A percentile compares a stretch with the other conserved stretches of the same genome.
Conservation (phyloP, 2,888 invertebrate genomes). For the Dicyrtomina minuta region DNA sequence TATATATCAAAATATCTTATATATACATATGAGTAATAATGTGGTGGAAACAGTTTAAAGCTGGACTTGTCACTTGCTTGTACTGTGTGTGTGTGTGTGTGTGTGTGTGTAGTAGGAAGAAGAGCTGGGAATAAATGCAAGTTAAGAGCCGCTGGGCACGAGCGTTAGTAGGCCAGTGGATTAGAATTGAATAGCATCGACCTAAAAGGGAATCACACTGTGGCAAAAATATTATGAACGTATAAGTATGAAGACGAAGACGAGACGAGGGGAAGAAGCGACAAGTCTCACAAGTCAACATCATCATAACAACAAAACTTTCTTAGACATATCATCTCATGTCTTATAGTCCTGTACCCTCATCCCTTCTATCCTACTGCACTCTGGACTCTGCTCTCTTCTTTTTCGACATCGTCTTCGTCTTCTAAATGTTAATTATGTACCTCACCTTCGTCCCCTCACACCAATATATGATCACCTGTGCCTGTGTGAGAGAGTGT, state of each 20-base stretch:
- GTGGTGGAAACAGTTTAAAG: no score
- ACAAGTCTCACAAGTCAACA: not conserved
- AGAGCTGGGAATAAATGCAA: slow-evolving; percentile 24
- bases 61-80: no score
- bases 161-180: slow-evolving; percentile 32
- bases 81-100: no score
- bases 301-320: not conserved
- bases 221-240: slow-evolving; percentile 15
- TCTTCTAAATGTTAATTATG: no score
- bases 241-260: not conserved
- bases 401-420: no score
- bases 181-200: slow-evolving; percentile 31
- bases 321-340: not conserved
- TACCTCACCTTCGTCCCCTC: no score
- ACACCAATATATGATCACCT: no score
- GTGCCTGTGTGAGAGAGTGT: no score
- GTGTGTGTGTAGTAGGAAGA: no score
- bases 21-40: no score
- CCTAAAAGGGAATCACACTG: slow-evolving; percentile 31
- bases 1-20: no score
- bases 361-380: not conserved
- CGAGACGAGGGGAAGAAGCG: not conserved
- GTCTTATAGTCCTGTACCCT: not conserved
- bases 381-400: not conserved
- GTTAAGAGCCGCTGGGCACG: slow-evolving; percentile 23